Conservation (phyloP, 1,140 invertebrate species). For the Triops longicaudatus region DNA sequence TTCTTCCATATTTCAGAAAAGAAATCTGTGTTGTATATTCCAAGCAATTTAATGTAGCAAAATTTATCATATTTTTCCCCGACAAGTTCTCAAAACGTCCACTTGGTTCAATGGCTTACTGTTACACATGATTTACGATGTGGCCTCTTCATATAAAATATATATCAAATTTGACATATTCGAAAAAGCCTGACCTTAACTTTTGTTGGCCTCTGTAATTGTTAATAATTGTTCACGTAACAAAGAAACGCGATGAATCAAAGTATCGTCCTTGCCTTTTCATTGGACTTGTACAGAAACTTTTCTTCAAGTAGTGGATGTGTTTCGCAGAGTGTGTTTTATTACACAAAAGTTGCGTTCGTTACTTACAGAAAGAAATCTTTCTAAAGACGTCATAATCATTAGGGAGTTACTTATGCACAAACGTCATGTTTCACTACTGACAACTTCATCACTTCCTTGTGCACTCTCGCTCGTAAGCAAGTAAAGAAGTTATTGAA, state of each 20-base stretch:
- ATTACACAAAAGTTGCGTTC: no score
- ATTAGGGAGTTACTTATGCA: no score
- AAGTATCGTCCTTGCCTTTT: not conserved
- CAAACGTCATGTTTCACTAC: no score
- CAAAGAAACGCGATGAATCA: not conserved
- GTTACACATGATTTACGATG: not conserved
- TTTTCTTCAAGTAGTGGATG: not conserved
- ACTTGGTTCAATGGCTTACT: not conserved
- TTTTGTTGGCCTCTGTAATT: conserved; percentile 5
- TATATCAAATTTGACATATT: conserved; percentile 16
- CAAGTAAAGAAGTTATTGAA: no score
- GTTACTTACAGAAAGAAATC: no score
- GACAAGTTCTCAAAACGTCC: not conserved
- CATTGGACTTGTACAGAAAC: not conserved
- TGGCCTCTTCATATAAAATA: not conserved
- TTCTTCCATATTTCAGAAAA: not conserved
- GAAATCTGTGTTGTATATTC: not conserved
- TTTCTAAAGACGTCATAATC: no score
- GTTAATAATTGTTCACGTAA: not conserved
- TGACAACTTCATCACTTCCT: no score
- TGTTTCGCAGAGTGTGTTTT: no score
- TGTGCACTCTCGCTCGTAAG: no score
- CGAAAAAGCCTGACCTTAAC: not conserved
- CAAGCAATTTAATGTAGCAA: not conserved
- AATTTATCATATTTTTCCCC: not conserved